Percentiles rank a stretch among this genome's conserved stretches.
Evolutionary conservation across 1,140 invertebrate species (phyloP).

Genomic region (Lepidurus apus): DNA sequence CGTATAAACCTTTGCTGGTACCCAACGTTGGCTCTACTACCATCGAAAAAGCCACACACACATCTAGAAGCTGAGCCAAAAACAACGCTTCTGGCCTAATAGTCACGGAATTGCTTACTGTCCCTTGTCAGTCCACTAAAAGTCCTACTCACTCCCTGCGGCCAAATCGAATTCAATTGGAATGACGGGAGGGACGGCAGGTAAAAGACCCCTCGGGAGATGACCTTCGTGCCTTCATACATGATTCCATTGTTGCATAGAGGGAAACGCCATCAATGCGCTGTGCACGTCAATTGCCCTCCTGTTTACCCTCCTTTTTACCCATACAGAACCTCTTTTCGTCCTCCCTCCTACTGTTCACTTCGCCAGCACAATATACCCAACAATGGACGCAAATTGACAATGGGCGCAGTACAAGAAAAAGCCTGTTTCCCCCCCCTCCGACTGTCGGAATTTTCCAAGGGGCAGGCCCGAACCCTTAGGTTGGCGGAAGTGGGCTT

Average conservation of each 20-base stretch:
- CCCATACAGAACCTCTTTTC: no score
- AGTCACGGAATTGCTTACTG: not conserved
- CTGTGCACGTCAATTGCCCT: not conserved
- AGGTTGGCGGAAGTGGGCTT: not conserved
- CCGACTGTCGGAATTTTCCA: no score
- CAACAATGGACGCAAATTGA: not conserved
- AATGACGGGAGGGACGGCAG: not conserved
- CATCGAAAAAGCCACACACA: not conserved
- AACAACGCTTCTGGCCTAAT: not conserved
- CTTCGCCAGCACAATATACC: not conserved
- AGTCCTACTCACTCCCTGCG: not conserved
- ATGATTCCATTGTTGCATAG: not conserved
- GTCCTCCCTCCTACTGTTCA: no score
- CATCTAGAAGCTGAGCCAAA: not conserved
- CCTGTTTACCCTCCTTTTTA: not conserved
- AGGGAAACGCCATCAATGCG: not conserved
- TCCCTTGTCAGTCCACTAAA: not conserved
- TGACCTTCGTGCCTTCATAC: slow-evolving; percentile 3
- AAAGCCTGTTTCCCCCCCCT: not conserved
- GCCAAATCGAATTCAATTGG: not conserved
- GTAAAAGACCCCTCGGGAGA: not conserved
- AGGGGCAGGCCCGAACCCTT: not conserved
- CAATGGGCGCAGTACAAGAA: not conserved
- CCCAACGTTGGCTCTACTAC: not conserved
- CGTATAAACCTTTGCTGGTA: not conserved